A percentile compares a stretch with the other conserved stretches of the same genome.
These are phyloP conservation scores for Homarus americanus DNA, from an alignment of 1,140 invertebrate genomes.

Conservation along the genomic window DNA sequence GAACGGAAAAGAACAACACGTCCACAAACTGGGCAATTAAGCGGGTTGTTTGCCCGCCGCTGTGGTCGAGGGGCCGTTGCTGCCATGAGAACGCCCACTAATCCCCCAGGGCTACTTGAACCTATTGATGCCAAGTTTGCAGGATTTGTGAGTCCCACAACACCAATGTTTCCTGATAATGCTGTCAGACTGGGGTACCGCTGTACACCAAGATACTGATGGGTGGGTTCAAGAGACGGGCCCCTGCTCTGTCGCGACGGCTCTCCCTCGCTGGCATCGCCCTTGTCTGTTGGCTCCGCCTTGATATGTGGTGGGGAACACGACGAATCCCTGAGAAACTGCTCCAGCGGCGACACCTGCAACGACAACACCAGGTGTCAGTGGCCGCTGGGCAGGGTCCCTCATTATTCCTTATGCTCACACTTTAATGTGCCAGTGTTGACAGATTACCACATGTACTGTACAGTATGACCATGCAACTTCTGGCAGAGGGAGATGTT, in stretches of 20 bases:
- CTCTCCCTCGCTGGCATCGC: slow-evolving; percentile 17
- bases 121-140: slow-evolving; percentile 13
- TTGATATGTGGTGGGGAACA: slow-evolving; percentile 50
- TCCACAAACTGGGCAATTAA: slow-evolving; percentile 73
- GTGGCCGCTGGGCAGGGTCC: slow-evolving; percentile 55
- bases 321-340: slow-evolving; percentile 53
- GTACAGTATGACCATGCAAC: neutral
- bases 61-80: slow-evolving; percentile 41
- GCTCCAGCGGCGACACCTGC: slow-evolving; percentile 68
- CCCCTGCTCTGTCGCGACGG: neutral
- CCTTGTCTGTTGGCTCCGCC: slow-evolving; percentile 37
- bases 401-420: slow-evolving; percentile 1
- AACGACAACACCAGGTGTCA: slow-evolving; percentile 68
- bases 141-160: slow-evolving; percentile 23
- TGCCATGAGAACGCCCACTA: slow-evolving; percentile 56
- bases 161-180: slow-evolving; percentile 35
- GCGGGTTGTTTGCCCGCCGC: slow-evolving; percentile 63
- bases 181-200: slow-evolving; percentile 42
- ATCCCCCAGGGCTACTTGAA: slow-evolving; percentile 27
- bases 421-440: neutral
- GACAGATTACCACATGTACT: neutral
- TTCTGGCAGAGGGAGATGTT: too few species aligned
- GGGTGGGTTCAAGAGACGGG: neutral
- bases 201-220: slow-evolving; percentile 19
- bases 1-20: slow-evolving; percentile 73